Evolutionary conservation across 2,113 vertebrate genomes (phyloP).

Genomic region (Mola mola): DNA sequence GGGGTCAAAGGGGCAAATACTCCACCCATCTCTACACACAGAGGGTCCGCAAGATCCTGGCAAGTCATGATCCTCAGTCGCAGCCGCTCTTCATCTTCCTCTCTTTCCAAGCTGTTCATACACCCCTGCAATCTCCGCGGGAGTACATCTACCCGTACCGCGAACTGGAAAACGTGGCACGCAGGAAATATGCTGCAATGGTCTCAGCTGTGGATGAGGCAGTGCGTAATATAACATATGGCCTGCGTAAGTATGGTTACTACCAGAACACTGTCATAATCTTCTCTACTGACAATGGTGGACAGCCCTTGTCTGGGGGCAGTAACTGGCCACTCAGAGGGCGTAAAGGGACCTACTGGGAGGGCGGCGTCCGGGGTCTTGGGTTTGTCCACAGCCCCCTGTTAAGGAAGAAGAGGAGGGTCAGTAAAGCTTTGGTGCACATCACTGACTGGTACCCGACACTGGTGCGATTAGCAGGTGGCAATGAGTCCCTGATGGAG

Average conservation of each 20-base stretch:
- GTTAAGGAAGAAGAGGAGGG: conserved; percentile 86
- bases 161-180: conserved; percentile 87
- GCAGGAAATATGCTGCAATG: conserved; percentile 95
- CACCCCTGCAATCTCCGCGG: conserved; percentile 91
- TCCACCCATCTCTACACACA: conserved; percentile 94
- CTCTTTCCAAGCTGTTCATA: conserved; percentile 96
- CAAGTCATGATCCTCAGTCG: conserved; percentile 85
- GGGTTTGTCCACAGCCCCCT: conserved; percentile 97
- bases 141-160: conserved; percentile 94
- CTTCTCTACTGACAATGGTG: conserved; percentile 95
- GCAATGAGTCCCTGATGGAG: conserved; percentile 82
- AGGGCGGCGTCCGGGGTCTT: conserved; percentile 92
- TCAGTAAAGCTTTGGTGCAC: conserved; percentile 90
- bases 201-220: conserved; percentile 96
- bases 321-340: conserved; percentile 97
- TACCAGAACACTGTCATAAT: conserved; percentile 94
- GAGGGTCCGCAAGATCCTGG: conserved; percentile 91
- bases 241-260: conserved; percentile 93
- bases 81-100: conserved; percentile 94
- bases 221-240: conserved; percentile 92
- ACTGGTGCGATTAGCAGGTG: conserved; percentile 89
- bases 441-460: conserved; percentile 99
- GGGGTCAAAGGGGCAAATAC: conserved; percentile 91
- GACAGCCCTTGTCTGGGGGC: conserved; percentile 94
- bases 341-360: conserved; percentile 98